These are phyloP conservation scores for Pseudomyrmex sp. DNA, from an alignment of 1,140 invertebrate genomes.

Conservation along the genomic window DNA sequence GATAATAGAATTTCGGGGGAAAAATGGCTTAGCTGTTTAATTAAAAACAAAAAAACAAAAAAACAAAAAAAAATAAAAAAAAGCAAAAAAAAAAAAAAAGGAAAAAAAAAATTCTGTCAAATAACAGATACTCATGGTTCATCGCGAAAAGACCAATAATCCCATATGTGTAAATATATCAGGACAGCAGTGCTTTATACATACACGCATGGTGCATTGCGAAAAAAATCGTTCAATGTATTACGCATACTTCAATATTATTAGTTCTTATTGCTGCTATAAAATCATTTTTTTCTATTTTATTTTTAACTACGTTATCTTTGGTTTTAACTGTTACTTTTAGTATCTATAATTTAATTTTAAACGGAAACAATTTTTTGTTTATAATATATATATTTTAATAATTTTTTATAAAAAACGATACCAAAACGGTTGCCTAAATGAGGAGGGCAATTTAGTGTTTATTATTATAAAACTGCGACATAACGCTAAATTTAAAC, in stretches of 20 bases:
- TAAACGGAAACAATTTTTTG: constrained; percentile 44
- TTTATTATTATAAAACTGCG: constrained; percentile 29
- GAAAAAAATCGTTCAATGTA: constrained; percentile 42
- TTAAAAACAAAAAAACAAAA: neutral
- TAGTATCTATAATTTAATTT: constrained; percentile 53
- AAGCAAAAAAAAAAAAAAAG: constrained; percentile 5
- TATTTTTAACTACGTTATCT: constrained; percentile 42
- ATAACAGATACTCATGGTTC: constrained; percentile 13
- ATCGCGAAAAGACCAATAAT: constrained; percentile 31
- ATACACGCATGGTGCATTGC: constrained; percentile 40
- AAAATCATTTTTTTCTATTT: constrained; percentile 32
- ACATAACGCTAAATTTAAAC: constrained; percentile 24
- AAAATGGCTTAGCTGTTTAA: constrained; percentile 41
- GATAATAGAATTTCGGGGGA: constrained; percentile 27
- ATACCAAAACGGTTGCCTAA: constrained; percentile 37
- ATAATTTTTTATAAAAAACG: constrained; percentile 46
- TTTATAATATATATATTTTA: constrained; percentile 27
- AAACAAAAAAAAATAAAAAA: neutral
- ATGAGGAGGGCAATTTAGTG: constrained; percentile 30
- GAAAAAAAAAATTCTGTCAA: neutral
- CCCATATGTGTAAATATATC: constrained; percentile 67
- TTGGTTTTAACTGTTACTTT: constrained; percentile 51
- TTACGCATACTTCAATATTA: constrained; percentile 54
- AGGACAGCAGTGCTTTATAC: constrained; percentile 44
- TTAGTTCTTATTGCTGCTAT: constrained; percentile 11